Conservation (phyloP, 2,797 vertebrate species). For the Hypotaenidia okinawae region DNA sequence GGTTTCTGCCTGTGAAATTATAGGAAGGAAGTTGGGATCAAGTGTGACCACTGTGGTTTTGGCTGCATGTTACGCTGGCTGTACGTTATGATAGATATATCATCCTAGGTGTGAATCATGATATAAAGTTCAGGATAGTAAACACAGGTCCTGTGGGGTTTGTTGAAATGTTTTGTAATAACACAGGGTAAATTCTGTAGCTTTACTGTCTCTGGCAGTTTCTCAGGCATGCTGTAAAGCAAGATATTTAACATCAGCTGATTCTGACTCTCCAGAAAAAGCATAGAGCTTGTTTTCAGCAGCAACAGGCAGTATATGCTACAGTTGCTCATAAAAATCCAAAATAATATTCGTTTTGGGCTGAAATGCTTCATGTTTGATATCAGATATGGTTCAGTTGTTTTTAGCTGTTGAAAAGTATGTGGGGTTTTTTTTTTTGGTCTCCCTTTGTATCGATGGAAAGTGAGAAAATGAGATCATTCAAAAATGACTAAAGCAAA, state of each 20-base stretch:
- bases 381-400: constrained; percentile 6
- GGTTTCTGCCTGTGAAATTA: background rate
- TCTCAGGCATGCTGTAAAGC: background rate
- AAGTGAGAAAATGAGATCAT: constrained; percentile 39
- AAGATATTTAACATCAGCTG: constrained; percentile 13
- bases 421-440: background rate
- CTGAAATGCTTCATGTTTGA: background rate
- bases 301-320: background rate
- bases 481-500: constrained; percentile 29
- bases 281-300: background rate
- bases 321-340: constrained; percentile 27
- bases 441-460: background rate
- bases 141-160: background rate
- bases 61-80: background rate
- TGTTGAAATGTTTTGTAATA: background rate
- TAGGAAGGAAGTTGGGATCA: background rate
- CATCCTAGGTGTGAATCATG: background rate
- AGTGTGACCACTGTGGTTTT: background rate
- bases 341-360: constrained; percentile 32
- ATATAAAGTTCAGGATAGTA: background rate
- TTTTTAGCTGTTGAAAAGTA: constrained; percentile 27
- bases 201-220: constrained; percentile 2
- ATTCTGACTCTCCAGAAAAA: background rate
- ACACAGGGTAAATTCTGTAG: background rate
- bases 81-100: fast-evolving